phyloP scores from a whole-genome alignment of 2,797 vertebrate genomes.

The Girardinus metallicus region DNA sequence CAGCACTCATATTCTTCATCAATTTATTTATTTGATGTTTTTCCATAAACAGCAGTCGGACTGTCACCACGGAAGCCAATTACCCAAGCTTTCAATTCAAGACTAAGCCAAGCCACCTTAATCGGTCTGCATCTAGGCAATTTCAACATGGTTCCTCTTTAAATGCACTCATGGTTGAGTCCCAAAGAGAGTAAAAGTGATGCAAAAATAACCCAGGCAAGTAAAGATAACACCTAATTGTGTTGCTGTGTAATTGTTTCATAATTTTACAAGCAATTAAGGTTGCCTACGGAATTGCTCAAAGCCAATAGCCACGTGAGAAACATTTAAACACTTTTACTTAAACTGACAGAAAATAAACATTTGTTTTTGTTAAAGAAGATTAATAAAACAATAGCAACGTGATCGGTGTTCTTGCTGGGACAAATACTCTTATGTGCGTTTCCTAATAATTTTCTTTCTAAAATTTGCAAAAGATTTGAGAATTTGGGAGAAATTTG shows the following conservation, averaged over 20 bases:
- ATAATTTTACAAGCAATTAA: neutral
- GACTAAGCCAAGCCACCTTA: conserved; percentile 51
- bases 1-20: conserved; percentile 49
- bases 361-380: too few relatives aligned
- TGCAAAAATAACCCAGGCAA: conserved; percentile 13
- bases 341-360: neutral
- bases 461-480: too few relatives aligned
- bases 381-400: too few relatives aligned
- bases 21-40: conserved; percentile 38
- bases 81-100: conserved; percentile 36
- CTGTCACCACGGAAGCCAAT: conserved; percentile 62
- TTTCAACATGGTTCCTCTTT: conserved; percentile 19
- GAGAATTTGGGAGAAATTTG: too few relatives aligned
- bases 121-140: conserved; percentile 30
- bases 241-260: neutral
- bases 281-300: neutral
- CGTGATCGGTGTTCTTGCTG: too few relatives aligned
- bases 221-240: neutral
- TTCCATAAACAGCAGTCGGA: conserved; percentile 52
- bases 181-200: neutral
- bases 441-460: too few relatives aligned
- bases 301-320: neutral
- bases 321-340: neutral
- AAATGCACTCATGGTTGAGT: conserved; percentile 10
- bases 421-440: too few relatives aligned